A percentile compares a stretch with the other conserved stretches of the same genome.
Conservation (phyloP, 1,140 invertebrate species). For the Archivesica marissinica region DNA sequence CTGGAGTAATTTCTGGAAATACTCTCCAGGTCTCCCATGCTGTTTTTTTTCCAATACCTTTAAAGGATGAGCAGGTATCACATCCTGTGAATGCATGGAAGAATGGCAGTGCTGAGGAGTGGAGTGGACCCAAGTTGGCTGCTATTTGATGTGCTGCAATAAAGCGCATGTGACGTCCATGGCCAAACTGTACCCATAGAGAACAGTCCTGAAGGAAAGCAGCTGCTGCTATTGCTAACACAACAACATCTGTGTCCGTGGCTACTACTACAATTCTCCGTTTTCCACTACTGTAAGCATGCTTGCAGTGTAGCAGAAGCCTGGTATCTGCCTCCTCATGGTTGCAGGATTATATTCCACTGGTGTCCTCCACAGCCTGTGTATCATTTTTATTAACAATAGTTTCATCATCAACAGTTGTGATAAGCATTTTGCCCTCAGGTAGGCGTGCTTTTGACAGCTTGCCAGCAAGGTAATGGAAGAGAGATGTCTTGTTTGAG, state of each 20-base stretch:
- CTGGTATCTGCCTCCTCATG: slow-evolving; percentile 8
- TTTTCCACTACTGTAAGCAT: neutral
- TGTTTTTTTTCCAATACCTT: slow-evolving; percentile 45
- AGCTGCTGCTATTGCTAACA: neutral
- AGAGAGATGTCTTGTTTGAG: neutral
- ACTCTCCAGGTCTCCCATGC: slow-evolving; percentile 31
- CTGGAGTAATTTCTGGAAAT: neutral
- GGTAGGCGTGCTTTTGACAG: neutral
- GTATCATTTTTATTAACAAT: neutral
- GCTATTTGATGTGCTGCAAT: slow-evolving; percentile 17
- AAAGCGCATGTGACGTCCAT: neutral
- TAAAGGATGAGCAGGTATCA: slow-evolving; percentile 11
- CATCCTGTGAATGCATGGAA: slow-evolving; percentile 18
- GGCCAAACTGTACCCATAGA: slow-evolving; percentile 43
- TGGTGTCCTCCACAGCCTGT: neutral
- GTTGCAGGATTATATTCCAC: neutral
- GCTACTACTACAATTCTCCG: neutral
- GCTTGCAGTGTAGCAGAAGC: neutral
- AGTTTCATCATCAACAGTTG: neutral
- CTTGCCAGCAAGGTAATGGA: neutral
- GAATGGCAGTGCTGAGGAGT: neutral
- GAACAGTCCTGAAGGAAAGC: neutral
- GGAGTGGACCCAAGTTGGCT: neutral
- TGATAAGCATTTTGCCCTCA: neutral
- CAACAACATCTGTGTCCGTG: slow-evolving; percentile 29